Conservation (phyloP, 2,797 vertebrate species). For the Poecilia wingei region DNA sequence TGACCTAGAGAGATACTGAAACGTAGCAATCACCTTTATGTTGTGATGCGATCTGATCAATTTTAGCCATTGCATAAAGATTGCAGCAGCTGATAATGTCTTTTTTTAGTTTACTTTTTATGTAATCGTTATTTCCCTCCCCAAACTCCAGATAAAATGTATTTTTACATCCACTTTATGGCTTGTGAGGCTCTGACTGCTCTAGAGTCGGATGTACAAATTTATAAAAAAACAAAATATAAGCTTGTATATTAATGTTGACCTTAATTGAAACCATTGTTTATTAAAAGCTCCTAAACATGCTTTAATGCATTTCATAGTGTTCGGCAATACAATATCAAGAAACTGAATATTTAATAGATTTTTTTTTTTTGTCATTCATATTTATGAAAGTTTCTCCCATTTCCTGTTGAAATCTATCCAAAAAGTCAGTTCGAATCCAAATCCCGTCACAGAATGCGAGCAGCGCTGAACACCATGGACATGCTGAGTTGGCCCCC, state of each 20-base stretch:
- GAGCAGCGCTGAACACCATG: not conserved
- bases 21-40: not conserved
- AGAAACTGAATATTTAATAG: not conserved
- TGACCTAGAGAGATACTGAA: not conserved
- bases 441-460: constrained; percentile 1
- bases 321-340: not conserved
- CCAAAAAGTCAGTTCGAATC: not conserved
- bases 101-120: not conserved
- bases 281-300: not conserved
- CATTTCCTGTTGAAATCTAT: not conserved
- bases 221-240: not conserved
- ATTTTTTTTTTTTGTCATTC: not conserved
- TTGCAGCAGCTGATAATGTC: not conserved
- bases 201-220: not conserved
- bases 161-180: not conserved
- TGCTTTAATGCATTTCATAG: not conserved
- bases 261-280: not conserved
- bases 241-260: not conserved
- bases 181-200: not conserved
- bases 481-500: not conserved
- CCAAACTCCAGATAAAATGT: not conserved
- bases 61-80: not conserved
- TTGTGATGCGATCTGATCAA: not conserved
- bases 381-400: not conserved
- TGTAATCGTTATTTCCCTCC: not conserved